A percentile compares a stretch with the other conserved stretches of the same genome.
phyloP scores from a whole-genome alignment of 2,888 invertebrate genomes.

The Drosophila atripex region DNA sequence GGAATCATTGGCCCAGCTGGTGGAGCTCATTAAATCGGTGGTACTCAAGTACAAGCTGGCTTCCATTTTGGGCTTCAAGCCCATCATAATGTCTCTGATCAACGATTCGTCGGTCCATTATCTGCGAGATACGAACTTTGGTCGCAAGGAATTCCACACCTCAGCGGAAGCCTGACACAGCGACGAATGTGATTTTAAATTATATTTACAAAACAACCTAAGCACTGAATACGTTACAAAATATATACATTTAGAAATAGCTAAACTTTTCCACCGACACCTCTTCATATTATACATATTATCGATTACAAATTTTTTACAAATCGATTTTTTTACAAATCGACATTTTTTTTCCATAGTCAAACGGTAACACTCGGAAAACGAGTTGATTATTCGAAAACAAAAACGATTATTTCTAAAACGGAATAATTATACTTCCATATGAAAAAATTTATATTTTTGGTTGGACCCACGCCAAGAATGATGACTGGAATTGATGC shows the following conservation, averaged over 20 bases:
- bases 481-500: too few relatives aligned
- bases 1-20: constrained; percentile 76
- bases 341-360: too few relatives aligned
- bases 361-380: too few relatives aligned
- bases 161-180: constrained; percentile 65
- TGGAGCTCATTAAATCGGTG: constrained; percentile 81
- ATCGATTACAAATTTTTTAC: too few relatives aligned
- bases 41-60: constrained; percentile 83
- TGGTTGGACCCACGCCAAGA: too few relatives aligned
- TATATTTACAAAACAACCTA: constrained; percentile 27
- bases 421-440: too few relatives aligned
- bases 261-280: constrained; percentile 19
- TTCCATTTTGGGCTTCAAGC: constrained; percentile 81
- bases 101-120: constrained; percentile 82
- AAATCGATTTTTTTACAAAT: too few relatives aligned
- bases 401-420: too few relatives aligned
- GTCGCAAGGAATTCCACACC: constrained; percentile 77
- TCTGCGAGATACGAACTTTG: constrained; percentile 83
- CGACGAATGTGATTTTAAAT: constrained; percentile 33
- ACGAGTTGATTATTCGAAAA: too few relatives aligned
- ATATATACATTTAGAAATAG: constrained; percentile 32
- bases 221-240: constrained; percentile 35
- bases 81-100: constrained; percentile 79
- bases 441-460: too few relatives aligned
- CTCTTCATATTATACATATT: too few relatives aligned